Percentiles rank a stretch among this genome's conserved stretches.
Conservation (phyloP, 2,797 vertebrate species). For the Protonibea diacanthus region DNA sequence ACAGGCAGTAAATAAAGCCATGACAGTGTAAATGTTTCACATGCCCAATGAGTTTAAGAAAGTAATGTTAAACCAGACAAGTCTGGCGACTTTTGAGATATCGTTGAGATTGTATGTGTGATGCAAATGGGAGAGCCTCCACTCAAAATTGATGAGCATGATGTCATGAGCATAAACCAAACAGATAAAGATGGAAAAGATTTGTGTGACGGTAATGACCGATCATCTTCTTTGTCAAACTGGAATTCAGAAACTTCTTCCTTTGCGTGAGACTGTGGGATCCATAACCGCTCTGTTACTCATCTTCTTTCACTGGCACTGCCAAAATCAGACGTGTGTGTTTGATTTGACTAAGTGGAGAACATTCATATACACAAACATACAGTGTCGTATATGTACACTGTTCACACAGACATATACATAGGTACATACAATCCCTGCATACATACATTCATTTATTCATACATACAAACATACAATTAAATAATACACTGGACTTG, state of each 20-base stretch:
- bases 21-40: constrained; percentile 22
- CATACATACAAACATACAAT: neutral
- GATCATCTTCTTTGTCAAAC: constrained; percentile 48
- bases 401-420: neutral
- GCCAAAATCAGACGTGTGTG: constrained; percentile 7
- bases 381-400: neutral
- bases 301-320: constrained; percentile 20
- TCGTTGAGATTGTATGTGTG: constrained; percentile 20
- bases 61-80: constrained; percentile 22
- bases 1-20: constrained; percentile 38
- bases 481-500: neutral
- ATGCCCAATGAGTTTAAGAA: constrained; percentile 34
- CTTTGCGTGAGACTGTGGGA: constrained; percentile 56
- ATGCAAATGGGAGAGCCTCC: constrained; percentile 23
- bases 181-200: constrained; percentile 61
- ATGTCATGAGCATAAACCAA: constrained; percentile 60
- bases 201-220: constrained; percentile 54
- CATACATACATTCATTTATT: neutral
- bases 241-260: constrained; percentile 33
- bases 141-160: constrained; percentile 54
- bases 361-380: constrained; percentile 11
- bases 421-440: neutral
- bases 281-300: constrained; percentile 52
- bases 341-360: neutral
- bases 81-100: neutral